phyloP scores from a whole-genome alignment of 2,113 vertebrate genomes.

The Phalacrocorax brasilianus region DNA sequence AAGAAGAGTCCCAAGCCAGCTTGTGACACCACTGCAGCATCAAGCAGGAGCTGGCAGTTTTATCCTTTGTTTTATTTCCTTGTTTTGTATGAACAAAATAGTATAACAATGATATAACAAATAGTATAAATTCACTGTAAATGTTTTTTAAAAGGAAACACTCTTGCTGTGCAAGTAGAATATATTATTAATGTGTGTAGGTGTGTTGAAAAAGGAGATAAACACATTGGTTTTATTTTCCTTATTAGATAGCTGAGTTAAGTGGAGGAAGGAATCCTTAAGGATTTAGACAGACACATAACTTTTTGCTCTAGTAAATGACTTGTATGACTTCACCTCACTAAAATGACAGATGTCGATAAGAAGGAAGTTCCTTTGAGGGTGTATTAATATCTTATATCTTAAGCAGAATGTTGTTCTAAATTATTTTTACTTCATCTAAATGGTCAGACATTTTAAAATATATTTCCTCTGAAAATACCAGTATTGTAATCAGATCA shows the following conservation, averaged over 20 bases:
- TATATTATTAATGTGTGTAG: not conserved
- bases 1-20: not conserved
- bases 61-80: not conserved
- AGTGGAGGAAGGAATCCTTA: not conserved
- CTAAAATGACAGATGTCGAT: not conserved
- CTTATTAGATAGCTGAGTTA: not conserved
- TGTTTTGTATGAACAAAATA: not conserved
- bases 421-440: not conserved
- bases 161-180: not conserved
- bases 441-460: not conserved
- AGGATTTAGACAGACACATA: not conserved
- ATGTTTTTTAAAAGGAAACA: not conserved
- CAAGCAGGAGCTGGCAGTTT: not conserved
- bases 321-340: not conserved
- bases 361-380: not conserved
- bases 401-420: not conserved
- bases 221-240: not conserved
- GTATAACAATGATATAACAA: not conserved
- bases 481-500: not conserved
- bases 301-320: not conserved
- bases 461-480: not conserved
- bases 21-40: not conserved
- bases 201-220: not conserved
- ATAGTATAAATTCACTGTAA: not conserved
- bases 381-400: not conserved